phyloP scores from a whole-genome alignment of 2,797 vertebrate genomes.

The Aldrovandia affinis region DNA sequence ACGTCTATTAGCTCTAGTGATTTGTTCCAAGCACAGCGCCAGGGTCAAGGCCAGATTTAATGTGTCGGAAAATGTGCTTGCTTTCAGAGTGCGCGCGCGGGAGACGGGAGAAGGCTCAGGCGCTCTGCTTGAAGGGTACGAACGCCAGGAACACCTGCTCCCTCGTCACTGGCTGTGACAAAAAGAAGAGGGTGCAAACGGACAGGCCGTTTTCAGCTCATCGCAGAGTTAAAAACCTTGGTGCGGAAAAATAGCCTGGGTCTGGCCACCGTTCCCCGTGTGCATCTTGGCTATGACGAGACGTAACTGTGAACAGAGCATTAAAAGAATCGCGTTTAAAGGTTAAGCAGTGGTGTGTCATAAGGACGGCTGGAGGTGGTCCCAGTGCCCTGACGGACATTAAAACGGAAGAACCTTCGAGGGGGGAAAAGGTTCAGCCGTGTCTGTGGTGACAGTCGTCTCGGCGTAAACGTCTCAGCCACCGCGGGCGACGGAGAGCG shows the following conservation, averaged over 20 bases:
- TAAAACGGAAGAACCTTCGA: neutral
- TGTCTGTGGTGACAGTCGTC: neutral
- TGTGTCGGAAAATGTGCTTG: slow-evolving; percentile 49
- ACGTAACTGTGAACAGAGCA: neutral
- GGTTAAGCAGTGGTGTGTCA: neutral
- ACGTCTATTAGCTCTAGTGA: slow-evolving; percentile 16
- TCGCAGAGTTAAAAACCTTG: neutral
- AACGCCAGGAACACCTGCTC: slow-evolving; percentile 18
- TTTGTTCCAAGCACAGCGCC: neutral
- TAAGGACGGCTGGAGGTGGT: neutral
- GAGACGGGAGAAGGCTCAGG: slow-evolving; percentile 3
- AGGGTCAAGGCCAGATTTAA: slow-evolving; percentile 43
- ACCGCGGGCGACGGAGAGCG: no score
- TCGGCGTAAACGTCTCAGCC: neutral
- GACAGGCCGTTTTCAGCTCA: neutral
- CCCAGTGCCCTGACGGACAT: neutral
- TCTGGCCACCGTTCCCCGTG: neutral
- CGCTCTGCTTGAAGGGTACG: neutral
- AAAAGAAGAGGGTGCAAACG: neutral
- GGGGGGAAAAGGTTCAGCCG: neutral
- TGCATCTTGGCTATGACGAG: neutral
- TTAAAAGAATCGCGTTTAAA: neutral
- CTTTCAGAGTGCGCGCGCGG: slow-evolving; percentile 11
- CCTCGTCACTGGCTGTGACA: neutral
- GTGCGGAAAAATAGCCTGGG: neutral